Base-by-base conservation (phyloP, 2,888 invertebrate species). In the Polydrusus pterygomalis region DNA sequence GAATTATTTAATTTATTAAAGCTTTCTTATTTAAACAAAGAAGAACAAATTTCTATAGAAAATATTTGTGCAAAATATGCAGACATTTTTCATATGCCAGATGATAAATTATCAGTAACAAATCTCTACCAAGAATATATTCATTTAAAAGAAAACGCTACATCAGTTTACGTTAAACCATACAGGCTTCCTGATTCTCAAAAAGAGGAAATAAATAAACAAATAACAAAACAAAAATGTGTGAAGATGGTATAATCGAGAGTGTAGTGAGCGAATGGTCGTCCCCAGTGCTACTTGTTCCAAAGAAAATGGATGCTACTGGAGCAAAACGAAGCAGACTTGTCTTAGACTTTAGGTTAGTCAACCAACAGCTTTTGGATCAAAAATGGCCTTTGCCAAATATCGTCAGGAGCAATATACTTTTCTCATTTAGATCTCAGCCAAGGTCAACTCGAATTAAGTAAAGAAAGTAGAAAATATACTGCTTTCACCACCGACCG, bases 181-280 rank as follows among this genome's bases (percentile, higher is more conserved):
- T 73, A 73, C 17, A 67, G 73, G 34, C 62, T 74, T 20, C 68
- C 68, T 6, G 40, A 68, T 38, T 51, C 68, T 5, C 68, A 74
- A 62, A 68, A 68, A 51, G 51, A 51, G 8, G 68, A 74, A 45
- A 67, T 67, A 60, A 60, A 73, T 49, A 64, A 60, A 18, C 71
- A 73, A 60, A 30, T 73, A n/a, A n/a, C n/a, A n/a, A n/a, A 17
- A 10, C 49, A 25, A 54, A 47, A 51, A 60, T 60, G 73, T 43
- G 7, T 49, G 63, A 71, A 18, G 54, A 71, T 9, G 62, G 49
- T 9, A 58, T 68, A 25, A n/a, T n/a, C n/a, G n/a, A n/a, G n/a
- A n/a, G n/a, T n/a, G n/a, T n/a, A n/a, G n/a, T n/a, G n/a, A n/a
- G n/a, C n/a, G n/a, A n/a, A n/a, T n/a, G n/a, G n/a, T n/a, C n/a